Conservation (phyloP, 2,797 vertebrate species). For the Molossus molossus region DNA sequence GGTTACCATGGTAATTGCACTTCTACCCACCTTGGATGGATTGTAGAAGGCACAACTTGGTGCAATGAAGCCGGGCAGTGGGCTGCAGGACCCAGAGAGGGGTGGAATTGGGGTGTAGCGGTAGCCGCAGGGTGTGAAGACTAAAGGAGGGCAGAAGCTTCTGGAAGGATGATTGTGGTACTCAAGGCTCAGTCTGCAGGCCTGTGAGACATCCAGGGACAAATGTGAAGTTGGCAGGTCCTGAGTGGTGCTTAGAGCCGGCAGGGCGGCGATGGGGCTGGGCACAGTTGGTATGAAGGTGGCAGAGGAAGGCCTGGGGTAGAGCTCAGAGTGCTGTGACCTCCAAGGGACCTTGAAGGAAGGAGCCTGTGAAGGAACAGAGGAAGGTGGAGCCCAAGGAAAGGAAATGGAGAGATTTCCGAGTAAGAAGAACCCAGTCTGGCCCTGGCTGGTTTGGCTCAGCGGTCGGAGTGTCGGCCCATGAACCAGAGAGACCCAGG, state of each 20-base stretch:
- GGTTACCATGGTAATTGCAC: neutral
- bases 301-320: neutral
- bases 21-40: neutral
- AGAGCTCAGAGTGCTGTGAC: neutral
- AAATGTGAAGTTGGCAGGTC: no score
- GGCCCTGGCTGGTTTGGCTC: no score
- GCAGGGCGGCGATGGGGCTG: neutral
- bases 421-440: no score
- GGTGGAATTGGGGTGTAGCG: neutral
- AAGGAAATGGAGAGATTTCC: neutral
- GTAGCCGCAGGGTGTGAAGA: neutral
- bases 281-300: fast-evolving
- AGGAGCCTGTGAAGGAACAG: neutral
- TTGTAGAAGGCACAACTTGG: neutral
- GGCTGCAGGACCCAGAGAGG: neutral
- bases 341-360: neutral
- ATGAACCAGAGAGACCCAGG: no score
- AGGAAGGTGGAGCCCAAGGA: neutral
- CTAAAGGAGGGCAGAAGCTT: neutral
- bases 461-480: no score
- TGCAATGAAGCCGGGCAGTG: neutral
- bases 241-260: neutral
- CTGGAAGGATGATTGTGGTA: neutral
- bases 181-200: neutral
- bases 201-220: neutral